Evolutionary conservation across 2,888 invertebrate genomes (phyloP), one percentile per base, ranked within the genome.

Genomic region (Eledone cirrhosa): DNA sequence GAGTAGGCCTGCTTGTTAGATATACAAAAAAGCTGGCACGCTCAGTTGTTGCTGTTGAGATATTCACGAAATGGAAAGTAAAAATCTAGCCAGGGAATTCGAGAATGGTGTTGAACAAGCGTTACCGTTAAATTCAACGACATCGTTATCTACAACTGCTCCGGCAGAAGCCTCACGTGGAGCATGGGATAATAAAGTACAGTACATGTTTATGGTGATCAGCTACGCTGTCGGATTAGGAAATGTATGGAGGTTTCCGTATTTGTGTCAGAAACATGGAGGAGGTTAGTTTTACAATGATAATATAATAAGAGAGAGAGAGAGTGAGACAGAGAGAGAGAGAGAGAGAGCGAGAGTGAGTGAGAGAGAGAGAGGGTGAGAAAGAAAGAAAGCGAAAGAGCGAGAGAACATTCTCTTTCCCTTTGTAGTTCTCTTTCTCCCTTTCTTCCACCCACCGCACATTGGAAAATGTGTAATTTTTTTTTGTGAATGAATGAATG

Each of bases 191-290:
- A 75, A 75, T 75, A 75, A 75, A 24, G 24, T 75, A 7, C 75
- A 75, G 47, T 75, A 75, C 27, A 75, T 75, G 75, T 75, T 75
- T 47, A 75, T 75, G 75, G 75, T 75, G 5, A 75, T 75, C 2
- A 75, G 75, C 47, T 75, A 75, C 29, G 75, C 75, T 2, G 75
- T 75, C 16, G 75, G 75, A 27, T 47, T 75, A 27, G 75, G 75
- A n/a, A 75, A 75, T 48, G 75, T 75, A n/a, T 75, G 75, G 75
- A 75, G 75, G 29, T 75, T 75, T 48, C 75, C 75, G 13, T 75
- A 75, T 29, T 75, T 75, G 24, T 75, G 75, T 19, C 75, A 75
- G 14, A 75, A 48, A 75, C 75, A 75, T 47, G 75, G 75, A 48
- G 75, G 75, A 48, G 75, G 75, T 75, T 41, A 75, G 75, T 75